Evolutionary conservation across 2,113 vertebrate genomes (phyloP).

Genomic region (Balaeniceps rex): DNA sequence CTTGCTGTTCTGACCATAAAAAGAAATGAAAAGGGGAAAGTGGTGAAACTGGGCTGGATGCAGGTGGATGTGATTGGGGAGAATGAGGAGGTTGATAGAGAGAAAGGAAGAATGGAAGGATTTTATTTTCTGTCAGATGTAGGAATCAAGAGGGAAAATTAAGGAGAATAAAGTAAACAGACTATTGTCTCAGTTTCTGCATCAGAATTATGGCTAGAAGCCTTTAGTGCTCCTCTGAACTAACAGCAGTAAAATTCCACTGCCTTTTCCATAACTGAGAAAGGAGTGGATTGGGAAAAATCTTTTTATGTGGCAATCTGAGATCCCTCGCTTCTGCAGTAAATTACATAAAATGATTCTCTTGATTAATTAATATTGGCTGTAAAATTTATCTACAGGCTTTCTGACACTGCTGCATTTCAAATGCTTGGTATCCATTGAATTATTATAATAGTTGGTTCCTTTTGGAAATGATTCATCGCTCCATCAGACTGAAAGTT

Average conservation of each 20-base stretch:
- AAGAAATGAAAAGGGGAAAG: not conserved
- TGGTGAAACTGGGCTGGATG: not conserved
- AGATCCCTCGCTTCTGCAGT: not conserved
- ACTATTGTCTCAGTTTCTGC: not conserved
- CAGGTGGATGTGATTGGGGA: not conserved
- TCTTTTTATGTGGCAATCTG: not conserved
- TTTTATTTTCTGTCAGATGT: not conserved
- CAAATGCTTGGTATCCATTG: conserved; percentile 4
- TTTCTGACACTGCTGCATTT: conserved; percentile 25
- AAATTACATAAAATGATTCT: not conserved
- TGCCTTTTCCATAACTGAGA: not conserved
- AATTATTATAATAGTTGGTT: conserved; percentile 34
- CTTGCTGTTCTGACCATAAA: not conserved
- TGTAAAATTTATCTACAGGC: not conserved
- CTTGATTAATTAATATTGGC: conserved; percentile 19
- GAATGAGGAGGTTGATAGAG: not conserved
- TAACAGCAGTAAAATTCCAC: not conserved
- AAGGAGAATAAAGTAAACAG: not conserved
- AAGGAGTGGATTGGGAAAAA: not conserved
- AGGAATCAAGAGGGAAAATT: not conserved
- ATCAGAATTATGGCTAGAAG: not conserved
- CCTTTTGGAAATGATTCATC: conserved; percentile 42
- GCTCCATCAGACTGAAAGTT: conserved; percentile 10
- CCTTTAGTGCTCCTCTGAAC: not conserved
- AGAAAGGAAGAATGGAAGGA: not conserved